Conservation (phyloP, 2,113 vertebrate genomes). For the Scomber japonicus region DNA sequence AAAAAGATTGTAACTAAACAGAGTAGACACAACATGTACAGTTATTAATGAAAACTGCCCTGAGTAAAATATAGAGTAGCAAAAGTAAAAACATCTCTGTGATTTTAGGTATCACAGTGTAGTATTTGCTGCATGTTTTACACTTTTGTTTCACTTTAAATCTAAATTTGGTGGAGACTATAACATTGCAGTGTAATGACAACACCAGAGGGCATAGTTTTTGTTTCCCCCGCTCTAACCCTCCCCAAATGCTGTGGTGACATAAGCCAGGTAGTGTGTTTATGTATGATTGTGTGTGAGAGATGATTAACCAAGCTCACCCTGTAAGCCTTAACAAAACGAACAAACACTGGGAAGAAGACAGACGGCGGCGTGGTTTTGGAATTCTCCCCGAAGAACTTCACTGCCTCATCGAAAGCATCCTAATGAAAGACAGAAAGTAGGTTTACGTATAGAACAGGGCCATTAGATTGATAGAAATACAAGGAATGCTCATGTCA, state of each 20-base stretch:
- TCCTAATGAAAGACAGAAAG: conserved; percentile 82
- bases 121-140: no score
- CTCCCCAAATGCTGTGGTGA: background rate
- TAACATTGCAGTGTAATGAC: background rate
- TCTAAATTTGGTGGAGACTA: no score
- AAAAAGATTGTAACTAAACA: background rate
- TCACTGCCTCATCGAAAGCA: conserved; percentile 93
- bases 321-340: conserved; percentile 96
- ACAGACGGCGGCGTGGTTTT: conserved; percentile 96
- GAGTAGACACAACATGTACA: no score
- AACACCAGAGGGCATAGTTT: no score
- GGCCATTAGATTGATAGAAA: background rate
- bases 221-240: background rate
- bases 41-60: no score
- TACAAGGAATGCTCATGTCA: conserved; percentile 22
- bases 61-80: background rate
- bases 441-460: background rate
- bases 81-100: background rate
- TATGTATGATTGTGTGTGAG: background rate
- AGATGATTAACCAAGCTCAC: conserved; percentile 77
- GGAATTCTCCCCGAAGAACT: conserved; percentile 95
- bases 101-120: no score
- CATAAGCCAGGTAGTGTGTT: no score
- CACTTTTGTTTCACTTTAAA: no score
- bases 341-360: conserved; percentile 97